Conservation (phyloP, 2,888 invertebrate species). For the Gasteruption jaculator region DNA sequence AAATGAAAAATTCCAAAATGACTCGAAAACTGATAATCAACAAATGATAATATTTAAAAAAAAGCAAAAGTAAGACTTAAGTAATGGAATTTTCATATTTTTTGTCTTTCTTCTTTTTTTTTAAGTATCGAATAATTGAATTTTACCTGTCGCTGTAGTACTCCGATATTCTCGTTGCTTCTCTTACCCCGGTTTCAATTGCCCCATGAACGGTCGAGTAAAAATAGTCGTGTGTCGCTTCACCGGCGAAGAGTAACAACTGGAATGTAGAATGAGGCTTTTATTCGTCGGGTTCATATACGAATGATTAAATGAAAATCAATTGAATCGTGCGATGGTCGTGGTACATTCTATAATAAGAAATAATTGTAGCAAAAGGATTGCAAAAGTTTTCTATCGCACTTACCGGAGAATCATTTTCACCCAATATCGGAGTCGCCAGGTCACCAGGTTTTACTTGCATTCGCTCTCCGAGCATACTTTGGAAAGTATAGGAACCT, state of each 20-base stretch:
- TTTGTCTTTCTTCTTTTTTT: not conserved
- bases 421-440: conserved; percentile 56
- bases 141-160: conserved; percentile 41
- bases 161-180: conserved; percentile 60
- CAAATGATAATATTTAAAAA: not conserved
- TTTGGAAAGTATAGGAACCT: conserved; percentile 69
- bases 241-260: conserved; percentile 64
- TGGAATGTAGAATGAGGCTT: conserved; percentile 37
- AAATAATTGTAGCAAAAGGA: too few relatives aligned
- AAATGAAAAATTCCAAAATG: conserved; percentile 9
- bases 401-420: conserved; percentile 49
- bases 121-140: conserved; percentile 3
- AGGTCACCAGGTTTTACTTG: conserved; percentile 56
- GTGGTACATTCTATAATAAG: not conserved
- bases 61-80: not conserved
- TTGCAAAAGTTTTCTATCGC: too few relatives aligned
- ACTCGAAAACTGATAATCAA: not conserved
- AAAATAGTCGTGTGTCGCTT: conserved; percentile 62
- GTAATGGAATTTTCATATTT: not conserved
- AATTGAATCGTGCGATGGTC: too few relatives aligned
- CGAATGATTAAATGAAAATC: too few relatives aligned
- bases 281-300: too few relatives aligned
- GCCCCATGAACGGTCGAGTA: conserved; percentile 72
- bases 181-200: conserved; percentile 68
- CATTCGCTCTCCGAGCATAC: conserved; percentile 53